Evolutionary conservation across 2,113 vertebrate species (phyloP), one percentile per base, ranked within the genome.

Genomic region (Balaenoptera acutorostrata): DNA sequence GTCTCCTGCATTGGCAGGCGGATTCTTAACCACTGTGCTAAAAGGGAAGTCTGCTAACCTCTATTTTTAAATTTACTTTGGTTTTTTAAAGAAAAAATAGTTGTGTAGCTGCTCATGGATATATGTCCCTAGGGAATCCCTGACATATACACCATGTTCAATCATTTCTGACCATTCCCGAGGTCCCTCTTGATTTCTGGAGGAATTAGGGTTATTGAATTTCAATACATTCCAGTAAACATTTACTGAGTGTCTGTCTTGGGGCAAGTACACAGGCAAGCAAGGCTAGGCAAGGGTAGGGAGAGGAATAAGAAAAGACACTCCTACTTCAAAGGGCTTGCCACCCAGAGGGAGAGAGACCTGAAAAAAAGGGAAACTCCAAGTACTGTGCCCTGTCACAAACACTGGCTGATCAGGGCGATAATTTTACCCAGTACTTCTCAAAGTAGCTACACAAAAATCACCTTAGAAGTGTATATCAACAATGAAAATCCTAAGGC

Each of bases 121-220:
- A 52, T 20, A 52, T 7, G 36, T 25, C 33, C 68, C 49, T 87
- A 74, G 95, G 41, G 49, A 89, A 75, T 52, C 49, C 18, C 55
- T 96, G 61, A 90, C 41, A 87, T 83, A 86, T 93, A 59, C 7
- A 75, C 39, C 31, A 88, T 29, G 49, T 57, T 88, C 39, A 77
- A 8, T 88, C 11, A 97, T 63, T 81, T 93, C 63, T 95, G 90
- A 91, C n/a, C 46, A 87, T 59, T 96, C 36, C 61, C 20, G 29
- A 63, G 44, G 69, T 64, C 46, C 25, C 71, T 84, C 78, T 80
- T 57, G 61, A 90, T 92, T 95, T 74, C 87, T 93, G 17, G 33
- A 89, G 80, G 49, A 96, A 81, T 93, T 96, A 69, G 85, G 69
- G 6, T 75, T 69, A 96, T 18, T 84, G 44, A 77, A 90, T 95